Conservation (phyloP, 2,888 invertebrate species). For the Patella ulyssiponensis region DNA sequence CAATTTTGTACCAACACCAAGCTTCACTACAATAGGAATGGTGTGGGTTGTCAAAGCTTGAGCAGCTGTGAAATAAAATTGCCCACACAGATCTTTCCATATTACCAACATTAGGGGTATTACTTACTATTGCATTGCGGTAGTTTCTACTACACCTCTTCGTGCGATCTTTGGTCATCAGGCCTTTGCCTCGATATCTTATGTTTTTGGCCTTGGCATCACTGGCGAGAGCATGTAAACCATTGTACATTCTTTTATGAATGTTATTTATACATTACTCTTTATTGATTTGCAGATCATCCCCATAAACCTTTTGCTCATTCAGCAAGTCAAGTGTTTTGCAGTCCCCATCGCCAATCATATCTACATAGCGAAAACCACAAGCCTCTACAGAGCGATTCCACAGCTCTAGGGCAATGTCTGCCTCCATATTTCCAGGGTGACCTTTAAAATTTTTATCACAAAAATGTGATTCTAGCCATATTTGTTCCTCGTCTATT, state of each 20-base stretch:
- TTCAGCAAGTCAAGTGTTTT: background rate
- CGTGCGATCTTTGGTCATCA: background rate
- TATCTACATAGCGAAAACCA: conserved; percentile 16
- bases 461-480: conserved; percentile 10
- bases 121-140: background rate
- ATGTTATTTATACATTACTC: conserved; percentile 24
- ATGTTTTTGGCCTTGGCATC: background rate
- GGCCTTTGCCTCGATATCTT: background rate
- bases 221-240: no score
- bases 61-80: conserved; percentile 18
- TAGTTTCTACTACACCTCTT: background rate
- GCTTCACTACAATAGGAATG: background rate
- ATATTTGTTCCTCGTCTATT: conserved; percentile 1
- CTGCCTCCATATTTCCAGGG: conserved; percentile 21
- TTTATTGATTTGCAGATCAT: background rate
- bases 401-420: conserved; percentile 17
- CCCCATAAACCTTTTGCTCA: conserved; percentile 18
- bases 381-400: background rate
- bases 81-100: conserved; percentile 20
- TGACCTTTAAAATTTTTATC: conserved; percentile 14
- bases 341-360: conserved; percentile 22
- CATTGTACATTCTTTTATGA: conserved; percentile 17
- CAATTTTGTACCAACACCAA: background rate
- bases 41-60: background rate
- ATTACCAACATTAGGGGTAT: conserved; percentile 3